phyloP scores from a whole-genome alignment of 2,888 invertebrate genomes.

The Anodontia alba region DNA sequence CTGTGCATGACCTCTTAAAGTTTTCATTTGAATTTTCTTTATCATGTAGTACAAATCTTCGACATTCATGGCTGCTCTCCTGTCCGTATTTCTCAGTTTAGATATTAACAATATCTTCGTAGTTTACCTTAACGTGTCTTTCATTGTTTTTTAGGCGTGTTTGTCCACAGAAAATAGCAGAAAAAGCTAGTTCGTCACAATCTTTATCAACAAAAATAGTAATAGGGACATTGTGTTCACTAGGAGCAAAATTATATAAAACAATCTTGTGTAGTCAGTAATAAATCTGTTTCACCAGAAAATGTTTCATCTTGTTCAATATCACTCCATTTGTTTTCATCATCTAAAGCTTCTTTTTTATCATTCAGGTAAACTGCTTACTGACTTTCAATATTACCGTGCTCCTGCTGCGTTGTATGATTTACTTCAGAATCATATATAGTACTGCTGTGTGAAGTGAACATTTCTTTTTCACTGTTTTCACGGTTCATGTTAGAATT shows the following conservation, averaged over 20 bases:
- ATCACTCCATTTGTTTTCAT: constrained; percentile 52
- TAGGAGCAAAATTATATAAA: constrained; percentile 57
- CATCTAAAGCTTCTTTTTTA: neutral
- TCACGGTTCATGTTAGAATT: too few species aligned
- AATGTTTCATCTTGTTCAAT: constrained; percentile 39
- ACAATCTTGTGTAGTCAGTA: constrained; percentile 46
- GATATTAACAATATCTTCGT: constrained; percentile 22
- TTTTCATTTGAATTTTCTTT: too few species aligned
- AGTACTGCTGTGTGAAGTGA: too few species aligned
- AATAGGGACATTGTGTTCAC: constrained; percentile 48
- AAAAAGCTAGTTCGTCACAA: constrained; percentile 53
- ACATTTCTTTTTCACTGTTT: too few species aligned
- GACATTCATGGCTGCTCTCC: constrained; percentile 25
- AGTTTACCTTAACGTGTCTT: constrained; percentile 32
- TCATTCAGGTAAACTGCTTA: too few species aligned
- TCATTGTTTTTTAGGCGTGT: constrained; percentile 32
- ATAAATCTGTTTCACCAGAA: constrained; percentile 43
- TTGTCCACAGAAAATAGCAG: constrained; percentile 48
- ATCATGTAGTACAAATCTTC: too few species aligned
- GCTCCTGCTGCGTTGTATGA: too few species aligned
- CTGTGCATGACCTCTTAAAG: too few species aligned
- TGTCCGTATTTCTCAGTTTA: constrained; percentile 32
- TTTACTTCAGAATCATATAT: too few species aligned
- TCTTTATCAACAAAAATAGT: constrained; percentile 52
- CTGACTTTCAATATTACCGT: too few species aligned